Conservation (phyloP, 2,888 invertebrate genomes). For the Zootermopsis nevadensis region DNA sequence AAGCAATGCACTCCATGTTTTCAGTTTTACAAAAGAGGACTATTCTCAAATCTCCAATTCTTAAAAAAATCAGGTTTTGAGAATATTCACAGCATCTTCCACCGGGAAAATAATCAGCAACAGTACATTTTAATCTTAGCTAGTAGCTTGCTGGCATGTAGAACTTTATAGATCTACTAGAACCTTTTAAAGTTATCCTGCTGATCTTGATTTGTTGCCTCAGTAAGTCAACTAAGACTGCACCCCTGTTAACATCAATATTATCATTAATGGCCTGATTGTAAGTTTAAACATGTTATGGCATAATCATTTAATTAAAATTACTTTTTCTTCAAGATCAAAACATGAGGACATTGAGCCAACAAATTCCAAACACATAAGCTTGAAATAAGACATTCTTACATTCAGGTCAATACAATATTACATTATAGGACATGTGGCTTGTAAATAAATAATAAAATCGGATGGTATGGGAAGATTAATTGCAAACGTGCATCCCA, state of each 20-base stretch:
- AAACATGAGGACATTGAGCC: background rate
- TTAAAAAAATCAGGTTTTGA: background rate
- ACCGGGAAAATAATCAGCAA: background rate
- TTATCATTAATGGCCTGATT: background rate
- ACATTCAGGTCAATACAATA: slow-evolving; percentile 9
- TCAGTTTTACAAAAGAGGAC: background rate
- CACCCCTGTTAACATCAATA: slow-evolving; percentile 23
- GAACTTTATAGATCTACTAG: background rate
- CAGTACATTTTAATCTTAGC: background rate
- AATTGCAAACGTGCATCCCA: background rate
- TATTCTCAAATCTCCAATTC: background rate
- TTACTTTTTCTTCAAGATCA: background rate
- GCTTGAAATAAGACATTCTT: background rate
- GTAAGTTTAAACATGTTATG: background rate
- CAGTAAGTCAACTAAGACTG: slow-evolving; percentile 4
- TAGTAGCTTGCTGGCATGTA: background rate
- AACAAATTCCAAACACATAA: background rate
- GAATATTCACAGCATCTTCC: background rate
- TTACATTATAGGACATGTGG: slow-evolving; percentile 18
- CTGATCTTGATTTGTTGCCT: background rate
- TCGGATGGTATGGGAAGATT: background rate
- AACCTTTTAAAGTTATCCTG: background rate
- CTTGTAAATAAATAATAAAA: slow-evolving; percentile 21
- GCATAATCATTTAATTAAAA: background rate
- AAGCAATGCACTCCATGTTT: background rate